A percentile compares a stretch with the other conserved stretches of the same genome.
Conservation (phyloP, 2,797 vertebrate genomes). For the Acrossocheilus wenchowensis region DNA sequence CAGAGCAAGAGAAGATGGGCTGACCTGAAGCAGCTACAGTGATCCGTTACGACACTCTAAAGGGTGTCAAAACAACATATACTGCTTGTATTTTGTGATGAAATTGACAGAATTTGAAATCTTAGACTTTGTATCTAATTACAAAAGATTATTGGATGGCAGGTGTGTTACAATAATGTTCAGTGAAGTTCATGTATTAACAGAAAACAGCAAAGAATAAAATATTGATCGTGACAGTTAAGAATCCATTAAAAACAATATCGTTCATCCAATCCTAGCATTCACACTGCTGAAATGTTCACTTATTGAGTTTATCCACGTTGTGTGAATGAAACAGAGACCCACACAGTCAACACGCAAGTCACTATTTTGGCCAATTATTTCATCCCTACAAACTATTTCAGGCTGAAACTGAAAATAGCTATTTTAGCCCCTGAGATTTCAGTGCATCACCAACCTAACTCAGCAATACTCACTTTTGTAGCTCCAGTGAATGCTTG, state of each 20-base stretch:
- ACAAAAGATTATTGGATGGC: neutral
- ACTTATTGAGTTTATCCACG: neutral
- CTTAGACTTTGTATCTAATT: neutral
- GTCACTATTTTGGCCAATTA: neutral
- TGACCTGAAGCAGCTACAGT: neutral
- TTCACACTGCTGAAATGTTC: neutral
- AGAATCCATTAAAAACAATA: neutral
- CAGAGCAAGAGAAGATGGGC: neutral
- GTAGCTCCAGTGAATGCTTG: slow-evolving; percentile 90
- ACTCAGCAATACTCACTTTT: slow-evolving; percentile 70
- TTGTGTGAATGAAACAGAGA: neutral
- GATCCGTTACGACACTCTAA: neutral
- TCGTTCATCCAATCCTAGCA: neutral
- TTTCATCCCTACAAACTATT: neutral
- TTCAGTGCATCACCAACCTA: neutral
- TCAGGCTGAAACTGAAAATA: neutral
- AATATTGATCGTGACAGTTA: neutral
- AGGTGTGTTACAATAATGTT: neutral
- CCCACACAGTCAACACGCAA: too few relatives aligned
- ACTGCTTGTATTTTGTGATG: neutral
- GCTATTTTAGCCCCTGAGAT: neutral
- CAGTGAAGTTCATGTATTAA: neutral
- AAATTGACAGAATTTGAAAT: neutral
- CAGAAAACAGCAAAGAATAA: neutral
- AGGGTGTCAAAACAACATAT: neutral